These are phyloP conservation scores for Physeter macrocephalus DNA, from an alignment of 2,113 vertebrate species.

Conservation along the genomic window DNA sequence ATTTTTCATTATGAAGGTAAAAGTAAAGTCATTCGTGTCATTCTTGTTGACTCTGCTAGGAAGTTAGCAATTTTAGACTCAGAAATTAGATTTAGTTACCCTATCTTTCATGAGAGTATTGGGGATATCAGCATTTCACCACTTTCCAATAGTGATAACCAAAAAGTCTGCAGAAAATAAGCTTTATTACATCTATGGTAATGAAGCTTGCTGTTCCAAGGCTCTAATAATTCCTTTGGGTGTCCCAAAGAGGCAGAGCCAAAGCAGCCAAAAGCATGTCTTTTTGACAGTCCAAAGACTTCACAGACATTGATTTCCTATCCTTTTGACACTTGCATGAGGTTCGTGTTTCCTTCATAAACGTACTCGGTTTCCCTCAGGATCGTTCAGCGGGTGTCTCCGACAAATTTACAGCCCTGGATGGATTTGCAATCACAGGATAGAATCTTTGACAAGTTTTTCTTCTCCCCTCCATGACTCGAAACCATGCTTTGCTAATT, in stretches of 20 bases:
- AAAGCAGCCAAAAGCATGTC: background rate
- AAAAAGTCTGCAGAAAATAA: constrained; percentile 59
- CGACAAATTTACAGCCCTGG: constrained; percentile 58
- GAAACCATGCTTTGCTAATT: constrained; percentile 62
- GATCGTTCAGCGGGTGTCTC: constrained; percentile 53
- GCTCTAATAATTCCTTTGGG: constrained; percentile 53
- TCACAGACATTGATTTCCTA: constrained; percentile 48
- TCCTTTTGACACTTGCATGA: constrained; percentile 38
- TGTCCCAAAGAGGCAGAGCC: background rate
- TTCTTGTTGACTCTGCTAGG: constrained; percentile 25
- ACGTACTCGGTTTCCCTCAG: constrained; percentile 55
- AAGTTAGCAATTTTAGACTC: constrained; percentile 55
- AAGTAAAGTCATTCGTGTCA: constrained; percentile 28
- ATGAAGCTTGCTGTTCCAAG: constrained; percentile 35
- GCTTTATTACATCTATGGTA: constrained; percentile 41
- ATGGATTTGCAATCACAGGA: constrained; percentile 49
- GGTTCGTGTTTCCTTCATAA: constrained; percentile 67
- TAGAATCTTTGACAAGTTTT: constrained; percentile 59
- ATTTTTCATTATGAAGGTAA: background rate
- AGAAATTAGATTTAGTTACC: constrained; percentile 51
- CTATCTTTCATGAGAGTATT: constrained; percentile 36
- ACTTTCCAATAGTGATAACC: constrained; percentile 58
- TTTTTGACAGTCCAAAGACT: constrained; percentile 38
- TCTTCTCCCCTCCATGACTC: background rate
- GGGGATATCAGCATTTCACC: constrained; percentile 65